Base-by-base conservation (phyloP, 2,797 vertebrate genomes). In the Enteromius thamalakanensis region DNA sequence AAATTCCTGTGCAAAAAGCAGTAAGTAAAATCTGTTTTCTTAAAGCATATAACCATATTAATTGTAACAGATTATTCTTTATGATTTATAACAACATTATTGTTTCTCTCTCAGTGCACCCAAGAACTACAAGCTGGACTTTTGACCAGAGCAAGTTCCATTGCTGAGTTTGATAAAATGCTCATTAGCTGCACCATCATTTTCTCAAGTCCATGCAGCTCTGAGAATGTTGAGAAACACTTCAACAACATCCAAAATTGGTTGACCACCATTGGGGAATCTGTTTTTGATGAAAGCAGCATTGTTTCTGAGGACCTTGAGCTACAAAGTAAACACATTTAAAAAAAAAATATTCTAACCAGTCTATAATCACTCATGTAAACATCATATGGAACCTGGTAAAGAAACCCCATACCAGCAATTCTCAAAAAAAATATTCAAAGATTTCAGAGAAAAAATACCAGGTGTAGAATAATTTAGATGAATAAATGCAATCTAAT, bases 1-100 rank as follows among this genome's bases (percentile, higher is more conserved):
- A 79, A 82, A 51, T 23, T 21, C 17, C 49, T 81, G 2, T 86
- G 78, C 72, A 84, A 78, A 60, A 84, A 84, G 60, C 67, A 86
- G 82, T 77, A 78, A 77, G 65, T 67, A 49, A 17, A n/a, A 23
- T 2, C 8, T 76, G 21, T 34, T 10, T 55, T 10, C 10, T 11
- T 37, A 19, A 32, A 72, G 23, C 7, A 49, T 6, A 72, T 49
- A 71, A 55, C 6, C 26, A 37, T 6, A 12, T 37, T 23, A 4
- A 55, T 37, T 26, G 26, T 26, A 26, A 26, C 26, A 26, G 26
- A 26, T 26, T 26, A 26, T 26, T 26, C 26, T 26, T 26, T 26
- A 26, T 26, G 26, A 26, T 26, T 26, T 26, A 26, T 26, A 26
- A 26, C 26, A 26, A 26, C 26, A 26, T 26, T 26, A 26, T 26